A percentile compares a stretch with the other conserved stretches of the same genome.
Conservation (phyloP, 37 sponge, comb jelly and placozoan genomes). For the Mnemiopsis leidyi region DNA sequence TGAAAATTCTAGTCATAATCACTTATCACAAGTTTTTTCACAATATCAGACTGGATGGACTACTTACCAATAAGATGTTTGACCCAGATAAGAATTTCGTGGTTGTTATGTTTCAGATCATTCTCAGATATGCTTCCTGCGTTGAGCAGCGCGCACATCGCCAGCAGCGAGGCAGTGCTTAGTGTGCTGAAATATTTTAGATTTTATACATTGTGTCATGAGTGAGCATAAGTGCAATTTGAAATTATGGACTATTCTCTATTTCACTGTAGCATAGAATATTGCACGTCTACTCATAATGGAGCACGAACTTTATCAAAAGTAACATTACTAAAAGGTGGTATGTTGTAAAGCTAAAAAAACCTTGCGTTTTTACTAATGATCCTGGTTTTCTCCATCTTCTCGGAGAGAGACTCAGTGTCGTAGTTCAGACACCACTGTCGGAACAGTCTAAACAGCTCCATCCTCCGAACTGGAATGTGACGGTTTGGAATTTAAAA, state of each 20-base stretch:
- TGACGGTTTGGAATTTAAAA: no score
- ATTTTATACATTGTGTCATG: no score
- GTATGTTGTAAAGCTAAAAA: no score
- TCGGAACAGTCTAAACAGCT: slow-evolving; percentile 17
- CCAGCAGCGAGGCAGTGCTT: neutral
- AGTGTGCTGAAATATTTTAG: slow-evolving; percentile 25
- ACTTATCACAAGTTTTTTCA: no score
- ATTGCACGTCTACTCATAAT: no score
- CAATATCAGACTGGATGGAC: no score
- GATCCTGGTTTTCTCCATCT: slow-evolving; percentile 1
- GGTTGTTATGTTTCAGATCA: slow-evolving; percentile 42
- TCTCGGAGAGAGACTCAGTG: slow-evolving; percentile 35
- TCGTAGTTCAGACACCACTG: slow-evolving; percentile 45
- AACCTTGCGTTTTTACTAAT: neutral
- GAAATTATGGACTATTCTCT: no score
- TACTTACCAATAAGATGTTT: slow-evolving; percentile 38
- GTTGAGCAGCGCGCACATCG: slow-evolving; percentile 47
- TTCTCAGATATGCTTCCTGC: slow-evolving; percentile 48
- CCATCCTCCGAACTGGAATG: slow-evolving; percentile 35
- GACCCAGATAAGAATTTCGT: slow-evolving; percentile 31
- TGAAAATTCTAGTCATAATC: no score
- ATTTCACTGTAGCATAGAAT: no score
- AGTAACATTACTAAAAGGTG: no score
- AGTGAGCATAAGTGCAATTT: no score
- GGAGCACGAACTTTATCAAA: no score